Evolutionary conservation across 1,140 invertebrate genomes (phyloP).

Genomic region (Drosophila ironensis): DNA sequence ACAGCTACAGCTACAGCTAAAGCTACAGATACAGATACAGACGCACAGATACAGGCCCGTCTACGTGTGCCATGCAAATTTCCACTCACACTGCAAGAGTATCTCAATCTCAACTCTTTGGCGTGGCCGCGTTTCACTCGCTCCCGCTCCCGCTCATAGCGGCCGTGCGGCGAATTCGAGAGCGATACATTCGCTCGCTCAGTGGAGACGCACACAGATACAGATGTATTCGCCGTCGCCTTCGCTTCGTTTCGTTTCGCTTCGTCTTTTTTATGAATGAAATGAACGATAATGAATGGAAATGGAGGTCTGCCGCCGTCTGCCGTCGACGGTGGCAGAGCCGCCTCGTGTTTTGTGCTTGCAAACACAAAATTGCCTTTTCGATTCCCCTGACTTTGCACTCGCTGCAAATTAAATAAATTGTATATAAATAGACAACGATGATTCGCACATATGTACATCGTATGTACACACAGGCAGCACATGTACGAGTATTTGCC

Average conservation of each 20-base stretch:
- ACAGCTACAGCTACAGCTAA: conserved; percentile 14
- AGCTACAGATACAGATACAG: neutral
- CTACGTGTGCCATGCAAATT: conserved; percentile 38
- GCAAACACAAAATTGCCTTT: conserved; percentile 60
- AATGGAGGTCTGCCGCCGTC: conserved; percentile 50
- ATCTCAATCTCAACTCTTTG: conserved; percentile 47
- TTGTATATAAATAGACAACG: conserved; percentile 1
- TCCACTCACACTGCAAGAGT: conserved; percentile 10
- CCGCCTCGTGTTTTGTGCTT: conserved; percentile 14
- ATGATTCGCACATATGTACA: too few species aligned
- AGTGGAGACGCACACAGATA: neutral
- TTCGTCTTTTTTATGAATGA: conserved; percentile 76
- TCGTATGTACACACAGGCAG: too few species aligned
- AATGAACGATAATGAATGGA: conserved; percentile 71
- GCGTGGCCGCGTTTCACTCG: neutral
- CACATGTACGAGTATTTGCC: neutral
- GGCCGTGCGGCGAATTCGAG: conserved; percentile 30
- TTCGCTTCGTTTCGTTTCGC: conserved; percentile 56
- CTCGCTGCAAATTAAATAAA: conserved; percentile 45
- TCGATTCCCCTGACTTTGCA: conserved; percentile 17
- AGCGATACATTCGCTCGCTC: neutral
- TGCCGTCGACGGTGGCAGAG: conserved; percentile 7
- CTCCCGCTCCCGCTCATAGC: neutral
- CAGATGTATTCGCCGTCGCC: conserved; percentile 33
- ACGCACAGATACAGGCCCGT: neutral